Conservation (phyloP, 2,888 invertebrate species). For the Trileptium ribeirensis region DNA sequence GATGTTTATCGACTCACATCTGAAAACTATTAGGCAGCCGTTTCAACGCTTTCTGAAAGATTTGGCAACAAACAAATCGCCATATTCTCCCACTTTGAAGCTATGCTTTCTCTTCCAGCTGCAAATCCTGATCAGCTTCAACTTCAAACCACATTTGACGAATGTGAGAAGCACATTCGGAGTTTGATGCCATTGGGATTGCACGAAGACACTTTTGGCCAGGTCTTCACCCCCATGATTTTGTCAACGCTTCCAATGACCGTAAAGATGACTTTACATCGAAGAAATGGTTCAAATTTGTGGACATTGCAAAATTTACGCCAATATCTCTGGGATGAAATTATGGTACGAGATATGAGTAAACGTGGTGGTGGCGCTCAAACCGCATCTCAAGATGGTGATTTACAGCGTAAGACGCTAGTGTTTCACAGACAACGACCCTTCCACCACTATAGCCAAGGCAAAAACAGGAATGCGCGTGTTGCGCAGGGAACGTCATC, state of each 20-base stretch:
- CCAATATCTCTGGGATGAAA: neutral
- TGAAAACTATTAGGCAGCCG: neutral
- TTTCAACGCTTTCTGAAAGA: neutral
- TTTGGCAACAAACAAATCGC: neutral
- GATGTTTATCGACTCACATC: neutral
- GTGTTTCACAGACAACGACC: too few species aligned
- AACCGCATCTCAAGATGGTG: too few species aligned
- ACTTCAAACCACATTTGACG: neutral
- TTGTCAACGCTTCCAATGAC: neutral
- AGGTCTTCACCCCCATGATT: slow-evolving; percentile 2
- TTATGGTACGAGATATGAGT: neutral
- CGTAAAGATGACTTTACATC: neutral
- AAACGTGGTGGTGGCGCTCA: too few species aligned
- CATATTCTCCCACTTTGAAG: neutral
- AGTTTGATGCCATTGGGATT: neutral
- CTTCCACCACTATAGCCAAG: too few species aligned
- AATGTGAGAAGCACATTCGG: slow-evolving; percentile 8
- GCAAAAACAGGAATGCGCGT: too few species aligned
- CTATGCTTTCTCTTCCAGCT: neutral
- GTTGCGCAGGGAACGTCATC: too few species aligned
- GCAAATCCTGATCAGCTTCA: neutral
- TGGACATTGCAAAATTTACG: neutral
- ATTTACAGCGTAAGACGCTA: too few species aligned
- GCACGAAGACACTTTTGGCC: neutral
- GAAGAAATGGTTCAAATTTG: neutral